phyloP scores from a whole-genome alignment of 2,797 vertebrate genomes.

The Monodelphis domestica region DNA sequence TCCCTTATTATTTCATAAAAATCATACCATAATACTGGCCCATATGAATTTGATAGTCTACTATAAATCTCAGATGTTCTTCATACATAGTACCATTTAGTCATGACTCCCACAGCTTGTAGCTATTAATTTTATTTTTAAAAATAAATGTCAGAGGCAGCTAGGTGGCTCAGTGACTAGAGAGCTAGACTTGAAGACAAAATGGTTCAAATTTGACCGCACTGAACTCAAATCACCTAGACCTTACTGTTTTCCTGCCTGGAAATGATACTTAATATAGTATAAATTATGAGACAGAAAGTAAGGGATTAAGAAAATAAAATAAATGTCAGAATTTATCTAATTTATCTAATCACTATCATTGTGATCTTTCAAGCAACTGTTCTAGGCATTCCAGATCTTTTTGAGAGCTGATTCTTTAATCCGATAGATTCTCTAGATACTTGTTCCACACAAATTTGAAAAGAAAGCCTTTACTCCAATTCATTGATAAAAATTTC shows the following conservation, averaged over 20 bases:
- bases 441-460: neutral
- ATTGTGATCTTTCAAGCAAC: neutral
- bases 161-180: too few species aligned
- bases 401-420: neutral
- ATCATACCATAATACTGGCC: neutral
- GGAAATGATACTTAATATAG: too few species aligned
- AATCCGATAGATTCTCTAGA: neutral
- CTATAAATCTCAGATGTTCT: neutral
- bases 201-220: too few species aligned
- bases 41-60: neutral
- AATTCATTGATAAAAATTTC: neutral
- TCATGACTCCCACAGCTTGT: neutral
- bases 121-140: neutral
- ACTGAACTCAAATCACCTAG: too few species aligned
- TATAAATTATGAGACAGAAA: too few species aligned
- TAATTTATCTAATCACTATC: neutral
- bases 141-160: too few species aligned
- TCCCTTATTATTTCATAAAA: neutral
- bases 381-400: neutral
- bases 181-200: too few species aligned
- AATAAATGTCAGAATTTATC: neutral
- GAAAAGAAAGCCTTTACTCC: neutral
- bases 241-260: too few species aligned
- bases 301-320: too few species aligned
- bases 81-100: neutral